Base-by-base conservation (phyloP, 1,140 invertebrate species). In the Zelostemma sp. region DNA sequence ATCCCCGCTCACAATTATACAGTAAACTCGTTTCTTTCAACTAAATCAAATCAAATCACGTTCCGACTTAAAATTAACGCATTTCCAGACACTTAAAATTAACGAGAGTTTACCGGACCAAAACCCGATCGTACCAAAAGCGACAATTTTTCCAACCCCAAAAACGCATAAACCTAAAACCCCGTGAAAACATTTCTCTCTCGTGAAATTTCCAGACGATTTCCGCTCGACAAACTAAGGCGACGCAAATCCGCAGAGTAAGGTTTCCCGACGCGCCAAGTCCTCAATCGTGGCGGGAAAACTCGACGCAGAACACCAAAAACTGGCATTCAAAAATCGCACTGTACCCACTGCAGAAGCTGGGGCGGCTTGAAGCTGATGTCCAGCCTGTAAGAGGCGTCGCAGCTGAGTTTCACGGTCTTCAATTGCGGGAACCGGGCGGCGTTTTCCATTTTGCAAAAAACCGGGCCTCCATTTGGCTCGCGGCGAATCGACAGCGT, bases 301-400 rank as follows among this genome's bases (percentile, higher is more conserved):
- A 50, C 12, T 19, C 54, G 54, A 69, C 55, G 66, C 55, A 58
- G 8, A 28, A 28, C 3, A 28, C 8, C 3, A 28, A 28, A 28
- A 28, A 28, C 8, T n/a, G n/a, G 25, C 25, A 3, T 28, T 51
- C 45, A 59, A 12, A 57, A 53, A 21, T 58, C 73, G 64, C 33
- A 64, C 64, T 77, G 71, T 80, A 85, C 86, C 80, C 80, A 88
- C 86, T 85, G 80, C 71, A 88, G 72, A 5, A 84, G 68, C 79
- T 86, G 83, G 9, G 86, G 85, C 12, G 87, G 87, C 47, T 87
- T 88, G 77, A 88, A 88, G 71, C 85, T 86, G 71, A 88, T 82
- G 71, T 87, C 86, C 38, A 88, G 68, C 8, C 86, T 78, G 66
- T 88, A 88, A 8, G 77, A 82, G 0, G 83, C 75, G 28, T 87